These are phyloP conservation scores for Astreopora myriophthalma DNA, from an alignment of 64 coral and sea anemone species.

Conservation along the genomic window DNA sequence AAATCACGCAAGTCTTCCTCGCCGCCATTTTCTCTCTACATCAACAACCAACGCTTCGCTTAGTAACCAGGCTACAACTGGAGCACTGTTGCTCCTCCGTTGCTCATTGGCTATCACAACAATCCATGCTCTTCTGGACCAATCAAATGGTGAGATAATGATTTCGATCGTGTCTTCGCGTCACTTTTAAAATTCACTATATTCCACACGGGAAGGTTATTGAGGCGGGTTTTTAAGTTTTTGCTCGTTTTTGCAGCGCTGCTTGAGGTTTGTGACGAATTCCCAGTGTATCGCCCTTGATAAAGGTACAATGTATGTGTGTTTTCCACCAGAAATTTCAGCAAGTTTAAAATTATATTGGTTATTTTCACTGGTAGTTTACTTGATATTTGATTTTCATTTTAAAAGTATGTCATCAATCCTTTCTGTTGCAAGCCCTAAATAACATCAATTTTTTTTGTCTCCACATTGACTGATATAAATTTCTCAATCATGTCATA, in stretches of 20 bases:
- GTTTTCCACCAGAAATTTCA: slow-evolving; percentile 23
- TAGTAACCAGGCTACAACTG: background rate
- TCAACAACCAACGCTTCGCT: background rate
- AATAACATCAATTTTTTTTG: background rate
- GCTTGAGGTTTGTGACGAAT: background rate
- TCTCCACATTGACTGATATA: background rate
- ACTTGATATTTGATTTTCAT: background rate
- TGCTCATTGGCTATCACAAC: background rate
- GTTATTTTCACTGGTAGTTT: background rate
- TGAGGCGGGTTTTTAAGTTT: background rate
- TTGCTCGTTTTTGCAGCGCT: background rate
- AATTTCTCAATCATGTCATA: too few species aligned
- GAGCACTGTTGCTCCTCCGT: background rate
- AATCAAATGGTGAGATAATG: background rate
- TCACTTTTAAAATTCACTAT: background rate
- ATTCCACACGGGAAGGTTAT: background rate
- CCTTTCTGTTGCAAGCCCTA: background rate
- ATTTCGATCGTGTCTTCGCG: background rate
- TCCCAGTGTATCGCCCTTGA: background rate
- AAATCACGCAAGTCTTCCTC: background rate
- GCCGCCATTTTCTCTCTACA: background rate
- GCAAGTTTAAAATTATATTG: background rate
- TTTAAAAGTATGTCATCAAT: background rate
- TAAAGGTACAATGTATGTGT: background rate
- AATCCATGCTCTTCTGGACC: background rate